Evolutionary conservation across 1,140 invertebrate species (phyloP).

Genomic region (Ostrea denselamellosa): DNA sequence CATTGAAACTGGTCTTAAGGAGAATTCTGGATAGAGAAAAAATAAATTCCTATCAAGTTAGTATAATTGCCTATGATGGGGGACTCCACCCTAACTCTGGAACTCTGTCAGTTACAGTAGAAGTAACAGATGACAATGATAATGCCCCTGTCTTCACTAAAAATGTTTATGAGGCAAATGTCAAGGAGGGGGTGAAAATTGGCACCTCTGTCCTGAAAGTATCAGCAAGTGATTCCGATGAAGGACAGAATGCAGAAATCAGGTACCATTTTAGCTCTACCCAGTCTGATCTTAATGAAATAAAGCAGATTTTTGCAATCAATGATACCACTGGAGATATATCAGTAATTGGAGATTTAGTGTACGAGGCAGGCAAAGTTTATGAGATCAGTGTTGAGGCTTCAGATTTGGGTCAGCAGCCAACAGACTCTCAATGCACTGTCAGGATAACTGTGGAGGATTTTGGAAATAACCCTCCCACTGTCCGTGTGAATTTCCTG

Average conservation of each 20-base stretch:
- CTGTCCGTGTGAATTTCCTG: slow-evolving; percentile 83
- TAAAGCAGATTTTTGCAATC: slow-evolving; percentile 60
- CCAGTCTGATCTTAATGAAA: slow-evolving; percentile 44
- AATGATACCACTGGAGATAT: slow-evolving; percentile 70
- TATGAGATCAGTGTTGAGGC: slow-evolving; percentile 75
- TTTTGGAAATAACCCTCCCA: slow-evolving; percentile 94
- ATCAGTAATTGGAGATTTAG: slow-evolving; percentile 56
- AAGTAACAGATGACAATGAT: slow-evolving; percentile 91
- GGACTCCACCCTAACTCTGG: slow-evolving; percentile 87
- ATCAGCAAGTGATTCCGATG: slow-evolving; percentile 91
- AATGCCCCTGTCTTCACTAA: slow-evolving; percentile 90
- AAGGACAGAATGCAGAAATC: slow-evolving; percentile 56
- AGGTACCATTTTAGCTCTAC: slow-evolving; percentile 52
- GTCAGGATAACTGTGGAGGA: slow-evolving; percentile 86
- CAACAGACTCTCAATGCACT: slow-evolving; percentile 81
- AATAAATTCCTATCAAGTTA: slow-evolving; percentile 91
- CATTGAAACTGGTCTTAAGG: slow-evolving; percentile 62
- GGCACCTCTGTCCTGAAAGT: slow-evolving; percentile 90
- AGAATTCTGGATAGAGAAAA: slow-evolving; percentile 88
- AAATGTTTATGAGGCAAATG: slow-evolving; percentile 61
- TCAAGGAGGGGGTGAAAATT: slow-evolving; percentile 70
- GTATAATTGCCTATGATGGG: slow-evolving; percentile 91
- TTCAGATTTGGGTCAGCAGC: slow-evolving; percentile 78
- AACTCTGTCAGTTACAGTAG: slow-evolving; percentile 63
- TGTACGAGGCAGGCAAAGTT: slow-evolving; percentile 71